Evolutionary conservation across 2,797 vertebrate species (phyloP), one percentile per base, ranked within the genome.

Genomic region (Pachyuromys duprasi): DNA sequence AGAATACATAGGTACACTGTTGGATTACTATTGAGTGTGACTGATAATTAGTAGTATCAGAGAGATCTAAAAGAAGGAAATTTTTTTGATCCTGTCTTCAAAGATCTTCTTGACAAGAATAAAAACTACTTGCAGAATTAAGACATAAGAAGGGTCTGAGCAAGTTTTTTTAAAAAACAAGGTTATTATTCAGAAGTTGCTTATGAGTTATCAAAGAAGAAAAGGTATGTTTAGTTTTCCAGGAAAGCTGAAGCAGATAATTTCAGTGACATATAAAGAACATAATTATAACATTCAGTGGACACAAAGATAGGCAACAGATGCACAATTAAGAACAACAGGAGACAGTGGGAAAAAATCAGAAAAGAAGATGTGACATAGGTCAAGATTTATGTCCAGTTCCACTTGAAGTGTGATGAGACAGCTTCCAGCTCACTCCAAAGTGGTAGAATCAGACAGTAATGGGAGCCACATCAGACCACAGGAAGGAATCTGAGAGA

Each of bases 131-230:
- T 81, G 13, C 0, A 69, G 63, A 92, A 84, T 39, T 75, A 75
- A 69, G 65, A 55, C 2, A 9, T 24, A 33, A 26, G 11, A 74
- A 36, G 13, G 14, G 4, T 20, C 36, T 62, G 31, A 75, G n/a
- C 22, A 45, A 53, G 39, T n/a, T 63, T 2, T 39, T 49, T 62
- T 65, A 45, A 62, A 45, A 13, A n/a, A n/a, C n/a, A 81, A 28
- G 31, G 28, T 89, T 81, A 45, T 57, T 62, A 63, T 69, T 60
- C 53, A 84, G 15, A 93, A 94, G 55, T 88, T 95, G 60, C 70
- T 78, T 7, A 22, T 33, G 42, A 82, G 86, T 36, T 17, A 82
- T 76, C 49, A 90, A 81, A 57, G 13, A 69, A 55, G 45, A 80
- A 24, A 31, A 49, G 20, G 91, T 45, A 62, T 45, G 14, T 84